Evolutionary conservation across 2,888 invertebrate genomes (phyloP).

Genomic region (Nomada lathburiana): DNA sequence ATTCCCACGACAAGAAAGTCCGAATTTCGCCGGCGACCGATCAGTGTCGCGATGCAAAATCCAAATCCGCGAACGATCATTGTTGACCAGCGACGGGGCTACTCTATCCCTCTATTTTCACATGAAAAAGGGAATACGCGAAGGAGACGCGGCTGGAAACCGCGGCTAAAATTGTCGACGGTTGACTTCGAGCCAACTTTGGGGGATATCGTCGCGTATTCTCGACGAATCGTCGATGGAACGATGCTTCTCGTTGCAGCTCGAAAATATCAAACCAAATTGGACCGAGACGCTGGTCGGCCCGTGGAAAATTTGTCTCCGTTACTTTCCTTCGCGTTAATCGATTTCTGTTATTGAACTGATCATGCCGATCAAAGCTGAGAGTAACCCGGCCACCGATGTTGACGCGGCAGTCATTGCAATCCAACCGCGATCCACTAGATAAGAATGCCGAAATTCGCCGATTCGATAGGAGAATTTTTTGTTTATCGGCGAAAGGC

Average conservation of each 20-base stretch:
- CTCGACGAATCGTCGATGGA: neutral
- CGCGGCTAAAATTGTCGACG: slow-evolving; percentile 66
- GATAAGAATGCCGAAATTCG: no score
- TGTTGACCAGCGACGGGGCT: slow-evolving; percentile 22
- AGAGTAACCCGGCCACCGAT: no score
- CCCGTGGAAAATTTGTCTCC: neutral
- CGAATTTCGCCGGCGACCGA: slow-evolving; percentile 1
- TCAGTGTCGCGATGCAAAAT: slow-evolving; percentile 19
- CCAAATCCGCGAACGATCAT: slow-evolving; percentile 32
- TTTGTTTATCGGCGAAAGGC: no score
- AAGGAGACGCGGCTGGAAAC: slow-evolving; percentile 34
- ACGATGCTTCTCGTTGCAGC: neutral
- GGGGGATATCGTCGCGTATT: neutral
- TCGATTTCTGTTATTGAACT: no score
- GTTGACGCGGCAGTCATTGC: no score
- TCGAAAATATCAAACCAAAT: neutral
- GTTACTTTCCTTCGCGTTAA: neutral
- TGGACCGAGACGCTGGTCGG: neutral
- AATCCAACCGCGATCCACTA: no score
- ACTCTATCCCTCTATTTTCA: slow-evolving; percentile 65
- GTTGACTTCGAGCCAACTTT: slow-evolving; percentile 69
- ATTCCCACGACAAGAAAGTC: slow-evolving; percentile 2
- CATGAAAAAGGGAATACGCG: slow-evolving; percentile 67
- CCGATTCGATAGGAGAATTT: no score
- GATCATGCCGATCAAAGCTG: no score